Evolutionary conservation across 2,113 vertebrate species (phyloP).

Genomic region (Cricetomys ansorgei): DNA sequence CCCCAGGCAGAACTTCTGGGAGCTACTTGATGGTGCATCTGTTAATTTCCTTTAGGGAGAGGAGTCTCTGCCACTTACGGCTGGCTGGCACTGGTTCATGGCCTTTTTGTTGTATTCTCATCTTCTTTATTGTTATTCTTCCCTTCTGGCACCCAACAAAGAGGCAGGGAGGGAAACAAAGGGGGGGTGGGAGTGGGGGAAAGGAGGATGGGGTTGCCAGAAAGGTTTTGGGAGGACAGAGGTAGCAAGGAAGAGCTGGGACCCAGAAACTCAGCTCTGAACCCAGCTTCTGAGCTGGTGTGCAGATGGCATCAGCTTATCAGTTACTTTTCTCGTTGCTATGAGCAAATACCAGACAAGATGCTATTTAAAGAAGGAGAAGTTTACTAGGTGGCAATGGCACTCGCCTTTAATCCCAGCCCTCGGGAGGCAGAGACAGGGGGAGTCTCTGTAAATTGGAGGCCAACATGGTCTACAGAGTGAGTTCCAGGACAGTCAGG

Average conservation of each 20-base stretch:
- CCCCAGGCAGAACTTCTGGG: slow-evolving; percentile 55
- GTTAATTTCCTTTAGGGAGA: slow-evolving; percentile 50
- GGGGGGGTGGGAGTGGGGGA: not conserved
- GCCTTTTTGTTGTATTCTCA: not conserved
- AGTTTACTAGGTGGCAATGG: too few species aligned
- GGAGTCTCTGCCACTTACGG: not conserved
- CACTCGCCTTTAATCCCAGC: too few species aligned
- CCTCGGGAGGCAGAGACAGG: too few species aligned
- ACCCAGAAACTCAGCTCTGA: rapidly evolving
- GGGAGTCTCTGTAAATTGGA: too few species aligned
- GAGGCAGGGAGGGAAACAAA: not conserved
- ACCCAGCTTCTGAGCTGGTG: not conserved
- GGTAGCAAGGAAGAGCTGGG: not conserved
- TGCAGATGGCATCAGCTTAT: rapidly evolving
- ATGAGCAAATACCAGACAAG: not conserved
- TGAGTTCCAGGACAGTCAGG: too few species aligned
- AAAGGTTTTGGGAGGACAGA: not conserved
- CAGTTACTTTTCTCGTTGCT: not conserved
- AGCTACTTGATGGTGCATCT: not conserved
- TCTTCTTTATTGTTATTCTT: not conserved
- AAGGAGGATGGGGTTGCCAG: not conserved
- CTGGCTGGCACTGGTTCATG: not conserved
- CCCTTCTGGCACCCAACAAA: slow-evolving; percentile 1
- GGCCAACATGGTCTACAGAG: too few species aligned
- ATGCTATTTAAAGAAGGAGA: not conserved